Conservation (phyloP, 2,797 vertebrate species). For the Helicolenus hilgendorfi region DNA sequence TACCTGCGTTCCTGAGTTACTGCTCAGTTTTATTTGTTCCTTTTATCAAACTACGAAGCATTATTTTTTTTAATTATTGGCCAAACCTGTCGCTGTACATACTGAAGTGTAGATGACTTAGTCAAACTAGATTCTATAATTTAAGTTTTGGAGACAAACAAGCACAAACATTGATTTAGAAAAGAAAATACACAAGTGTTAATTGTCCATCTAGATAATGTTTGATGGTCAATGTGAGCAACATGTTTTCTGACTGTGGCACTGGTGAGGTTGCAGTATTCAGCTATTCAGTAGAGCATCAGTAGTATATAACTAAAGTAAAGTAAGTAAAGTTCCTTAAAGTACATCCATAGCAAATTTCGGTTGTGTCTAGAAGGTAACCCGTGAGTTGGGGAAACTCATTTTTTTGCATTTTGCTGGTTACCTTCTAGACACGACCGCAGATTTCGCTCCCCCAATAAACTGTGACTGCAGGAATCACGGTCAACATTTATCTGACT, state of each 20-base stretch:
- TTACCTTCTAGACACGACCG: too few species aligned
- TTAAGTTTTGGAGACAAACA: neutral
- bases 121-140: neutral
- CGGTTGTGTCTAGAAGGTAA: too few species aligned
- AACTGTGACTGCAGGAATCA: neutral
- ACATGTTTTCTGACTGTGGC: neutral
- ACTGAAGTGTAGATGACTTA: neutral
- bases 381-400: too few species aligned
- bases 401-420: too few species aligned
- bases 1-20: neutral
- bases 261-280: conserved; percentile 8
- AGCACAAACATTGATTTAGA: neutral
- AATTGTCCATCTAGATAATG: neutral
- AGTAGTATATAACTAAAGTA: conserved; percentile 11
- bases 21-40: neutral
- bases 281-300: conserved; percentile 31
- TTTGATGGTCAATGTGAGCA: neutral
- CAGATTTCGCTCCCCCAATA: neutral
- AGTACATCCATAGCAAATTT: neutral
- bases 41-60: neutral
- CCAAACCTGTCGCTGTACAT: neutral
- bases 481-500: neutral
- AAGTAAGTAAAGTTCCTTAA: neutral
- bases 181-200: neutral
- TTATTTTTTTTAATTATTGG: neutral